Percentiles rank a stretch among this genome's conserved stretches.
These are phyloP conservation scores for Platycercus adscitus DNA, from an alignment of 2,113 vertebrate species.

Conservation along the genomic window DNA sequence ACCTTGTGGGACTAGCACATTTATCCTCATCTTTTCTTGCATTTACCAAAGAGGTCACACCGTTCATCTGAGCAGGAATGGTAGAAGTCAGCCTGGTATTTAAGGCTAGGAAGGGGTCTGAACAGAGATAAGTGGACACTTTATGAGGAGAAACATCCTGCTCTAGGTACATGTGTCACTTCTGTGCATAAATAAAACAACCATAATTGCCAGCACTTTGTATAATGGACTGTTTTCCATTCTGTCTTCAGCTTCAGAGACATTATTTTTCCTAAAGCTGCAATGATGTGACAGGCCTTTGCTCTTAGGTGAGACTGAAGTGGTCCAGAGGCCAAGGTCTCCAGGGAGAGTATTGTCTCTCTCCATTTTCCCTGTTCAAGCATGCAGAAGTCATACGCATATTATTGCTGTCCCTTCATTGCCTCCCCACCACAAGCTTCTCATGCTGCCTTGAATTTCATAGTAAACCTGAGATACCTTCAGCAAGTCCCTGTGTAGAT, in stretches of 20 bases:
- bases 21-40: not conserved
- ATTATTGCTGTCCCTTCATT: not conserved
- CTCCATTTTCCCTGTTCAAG: not conserved
- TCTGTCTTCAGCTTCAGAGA: not conserved
- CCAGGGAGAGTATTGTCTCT: not conserved
- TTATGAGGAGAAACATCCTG: not conserved
- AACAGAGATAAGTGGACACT: not conserved
- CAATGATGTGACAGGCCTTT: not conserved
- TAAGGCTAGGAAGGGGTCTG: not conserved
- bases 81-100: not conserved
- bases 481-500: not conserved
- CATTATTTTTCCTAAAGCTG: not conserved
- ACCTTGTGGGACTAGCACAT: not conserved
- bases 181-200: not conserved
- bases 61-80: not conserved
- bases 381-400: not conserved
- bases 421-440: not conserved
- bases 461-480: not conserved
- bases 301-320: not conserved
- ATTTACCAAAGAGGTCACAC: not conserved
- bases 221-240: not conserved
- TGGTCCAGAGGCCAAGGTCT: not conserved
- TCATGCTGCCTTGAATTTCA: not conserved
- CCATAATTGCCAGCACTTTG: not conserved
- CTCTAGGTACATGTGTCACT: not conserved